These are phyloP conservation scores for Hybognathus amarus DNA, from an alignment of 2,797 vertebrate species.

Conservation along the genomic window DNA sequence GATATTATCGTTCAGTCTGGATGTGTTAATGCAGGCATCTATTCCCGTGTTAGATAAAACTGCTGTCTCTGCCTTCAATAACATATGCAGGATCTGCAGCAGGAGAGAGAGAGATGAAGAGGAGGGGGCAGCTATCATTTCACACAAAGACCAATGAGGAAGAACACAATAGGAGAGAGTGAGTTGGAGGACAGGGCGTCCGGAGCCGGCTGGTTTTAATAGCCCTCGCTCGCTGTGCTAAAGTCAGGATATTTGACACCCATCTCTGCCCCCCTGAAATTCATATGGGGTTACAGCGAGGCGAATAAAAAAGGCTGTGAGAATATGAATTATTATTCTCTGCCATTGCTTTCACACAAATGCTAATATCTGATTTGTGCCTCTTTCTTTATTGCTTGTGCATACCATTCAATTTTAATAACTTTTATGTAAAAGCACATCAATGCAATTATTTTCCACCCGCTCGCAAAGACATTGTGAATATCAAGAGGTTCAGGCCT, in stretches of 20 bases:
- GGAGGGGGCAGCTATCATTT: not conserved
- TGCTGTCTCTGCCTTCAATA: slow-evolving; percentile 30
- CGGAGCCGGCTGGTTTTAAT: slow-evolving; percentile 46
- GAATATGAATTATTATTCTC: slow-evolving; percentile 53
- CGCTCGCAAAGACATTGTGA: slow-evolving; percentile 21
- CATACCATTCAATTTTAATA: slow-evolving; percentile 57
- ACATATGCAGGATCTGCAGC: slow-evolving; percentile 40
- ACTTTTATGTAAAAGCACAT: slow-evolving; percentile 60
- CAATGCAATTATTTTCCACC: slow-evolving; percentile 61
- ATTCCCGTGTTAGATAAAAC: slow-evolving; percentile 22
- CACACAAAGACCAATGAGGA: slow-evolving; percentile 14
- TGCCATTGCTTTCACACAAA: slow-evolving; percentile 3
- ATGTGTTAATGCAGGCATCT: slow-evolving; percentile 38
- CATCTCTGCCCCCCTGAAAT: slow-evolving; percentile 37
- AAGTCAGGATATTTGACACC: slow-evolving; percentile 50
- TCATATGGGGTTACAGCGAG: slow-evolving; percentile 40
- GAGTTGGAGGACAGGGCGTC: slow-evolving; percentile 17
- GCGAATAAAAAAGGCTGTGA: slow-evolving; percentile 21
- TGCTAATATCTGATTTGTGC: slow-evolving; percentile 57
- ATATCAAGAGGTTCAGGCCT: slow-evolving; percentile 50
- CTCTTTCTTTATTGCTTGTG: slow-evolving; percentile 57
- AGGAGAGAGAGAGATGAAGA: not conserved
- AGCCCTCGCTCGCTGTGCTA: slow-evolving; percentile 35
- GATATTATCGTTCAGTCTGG: slow-evolving; percentile 28
- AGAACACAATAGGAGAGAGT: slow-evolving; percentile 9